Evolutionary conservation across 2,797 vertebrate species (phyloP), one percentile per base, ranked within the genome.

Genomic region (Melanotaenia pygmaea): DNA sequence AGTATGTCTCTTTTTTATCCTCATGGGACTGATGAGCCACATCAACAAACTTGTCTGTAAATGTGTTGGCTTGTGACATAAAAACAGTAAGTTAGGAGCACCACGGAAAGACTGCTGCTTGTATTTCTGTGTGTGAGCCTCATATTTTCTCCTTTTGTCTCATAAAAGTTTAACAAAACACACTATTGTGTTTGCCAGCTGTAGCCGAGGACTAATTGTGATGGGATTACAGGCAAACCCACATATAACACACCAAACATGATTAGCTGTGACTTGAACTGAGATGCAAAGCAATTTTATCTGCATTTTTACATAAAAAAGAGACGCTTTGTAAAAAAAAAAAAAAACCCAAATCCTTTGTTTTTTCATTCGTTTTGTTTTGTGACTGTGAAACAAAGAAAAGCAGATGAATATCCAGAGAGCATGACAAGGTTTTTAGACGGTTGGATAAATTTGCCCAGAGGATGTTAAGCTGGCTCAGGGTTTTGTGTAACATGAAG

Each of bases 1-100:
- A 62, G 68, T 70, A 75, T 43, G 47, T 83, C 60, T 80, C 72
- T 69, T 70, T 80, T 76, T 76, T 73, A 67, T 35, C 64, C 45
- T 76, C 69, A 9, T 56, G 62, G 74, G 30, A 5, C 22, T 6
- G 45, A 75, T 43, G 67, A 75, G 64, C 59, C 63, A 50, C 13
- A 7, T 80, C 61, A 69, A 63, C 70, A 74, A 68, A 76, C 78
- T 16, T 22, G 20, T 38, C 54, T 58, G 47, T 62, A 81, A 82
- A 73, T 50, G 60, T 63, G 57, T 75, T 45, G 61, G 40, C 59
- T 64, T 74, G 72, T 75, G 58, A 83, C 86, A 80, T 60, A 59
- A 75, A 76, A 66, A 66, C 66, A 45, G 35, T 70, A 64, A 71
- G 76, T 84, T 67, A 51, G 59, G 35, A 65, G 60, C 69, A 63